These are phyloP conservation scores for Notamacropus eugenii DNA, from an alignment of 2,797 vertebrate genomes.

Conservation along the genomic window DNA sequence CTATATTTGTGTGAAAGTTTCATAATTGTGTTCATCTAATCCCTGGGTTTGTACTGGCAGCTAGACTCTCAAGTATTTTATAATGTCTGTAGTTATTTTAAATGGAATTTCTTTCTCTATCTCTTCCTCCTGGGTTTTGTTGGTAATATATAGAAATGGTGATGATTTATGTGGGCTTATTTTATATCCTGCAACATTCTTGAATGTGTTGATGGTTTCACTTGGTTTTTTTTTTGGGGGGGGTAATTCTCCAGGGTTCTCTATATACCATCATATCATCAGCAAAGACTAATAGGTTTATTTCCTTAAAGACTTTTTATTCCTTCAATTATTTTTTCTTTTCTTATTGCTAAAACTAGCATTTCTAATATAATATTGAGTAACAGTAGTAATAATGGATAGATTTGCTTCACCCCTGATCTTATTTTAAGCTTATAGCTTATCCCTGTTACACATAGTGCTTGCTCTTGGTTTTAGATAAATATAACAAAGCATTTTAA, in stretches of 20 bases:
- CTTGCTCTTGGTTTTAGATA: background rate
- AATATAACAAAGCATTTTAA: background rate
- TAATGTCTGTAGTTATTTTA: background rate
- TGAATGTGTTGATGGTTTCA: background rate
- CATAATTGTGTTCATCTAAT: background rate
- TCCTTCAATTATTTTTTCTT: background rate
- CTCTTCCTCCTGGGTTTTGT: background rate
- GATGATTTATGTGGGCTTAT: background rate
- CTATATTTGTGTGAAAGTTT: background rate
- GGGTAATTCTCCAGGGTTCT: background rate
- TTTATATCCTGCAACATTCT: background rate
- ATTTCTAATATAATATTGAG: background rate
- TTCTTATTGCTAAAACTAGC: background rate
- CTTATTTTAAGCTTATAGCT: background rate
- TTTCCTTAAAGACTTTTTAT: background rate
- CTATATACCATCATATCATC: background rate
- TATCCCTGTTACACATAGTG: background rate
- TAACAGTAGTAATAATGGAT: background rate
- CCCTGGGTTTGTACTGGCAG: background rate
- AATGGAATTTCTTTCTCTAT: background rate
- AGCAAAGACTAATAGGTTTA: background rate
- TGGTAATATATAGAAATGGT: background rate
- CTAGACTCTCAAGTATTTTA: background rate
- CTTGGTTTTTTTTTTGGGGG: background rate
- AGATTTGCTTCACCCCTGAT: background rate